A percentile compares a stretch with the other conserved stretches of the same genome.
Conservation (phyloP, 2,888 invertebrate genomes). For the Polymixis flavicincta region DNA sequence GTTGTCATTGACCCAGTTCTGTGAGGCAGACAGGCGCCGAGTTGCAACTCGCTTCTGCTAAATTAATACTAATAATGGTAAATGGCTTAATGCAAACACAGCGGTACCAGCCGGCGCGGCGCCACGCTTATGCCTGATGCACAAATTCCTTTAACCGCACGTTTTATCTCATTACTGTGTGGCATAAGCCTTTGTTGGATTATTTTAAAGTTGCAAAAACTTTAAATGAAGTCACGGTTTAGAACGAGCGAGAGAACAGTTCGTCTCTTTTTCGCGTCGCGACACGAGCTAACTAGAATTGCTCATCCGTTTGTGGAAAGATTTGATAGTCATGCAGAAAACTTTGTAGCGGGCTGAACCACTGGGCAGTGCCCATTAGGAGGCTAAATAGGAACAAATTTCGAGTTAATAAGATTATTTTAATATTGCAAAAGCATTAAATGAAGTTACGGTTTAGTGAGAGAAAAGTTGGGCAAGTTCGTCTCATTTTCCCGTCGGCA, state of each 20-base stretch:
- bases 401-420: constrained; percentile 24
- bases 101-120: constrained; percentile 74
- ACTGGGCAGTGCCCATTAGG: neutral
- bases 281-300: neutral
- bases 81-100: constrained; percentile 80
- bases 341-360: neutral
- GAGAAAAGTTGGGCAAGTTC: constrained; percentile 4
- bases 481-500: neutral
- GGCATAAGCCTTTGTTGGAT: constrained; percentile 41
- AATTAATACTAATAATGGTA: constrained; percentile 86
- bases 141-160: constrained; percentile 61
- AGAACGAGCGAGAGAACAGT: constrained; percentile 22
- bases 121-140: constrained; percentile 65
- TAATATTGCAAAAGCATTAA: constrained; percentile 35
- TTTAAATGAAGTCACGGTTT: constrained; percentile 25
- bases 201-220: constrained; percentile 43
- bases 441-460: constrained; percentile 26
- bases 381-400: neutral
- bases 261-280: neutral
- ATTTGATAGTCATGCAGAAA: constrained; percentile 1
- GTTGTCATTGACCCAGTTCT: constrained; percentile 88
- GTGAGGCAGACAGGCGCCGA: constrained; percentile 75
- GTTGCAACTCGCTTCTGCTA: constrained; percentile 79
- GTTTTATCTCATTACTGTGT: constrained; percentile 66
- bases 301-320: neutral